phyloP scores from a whole-genome alignment of 2,888 invertebrate genomes.

The Antitype chi region DNA sequence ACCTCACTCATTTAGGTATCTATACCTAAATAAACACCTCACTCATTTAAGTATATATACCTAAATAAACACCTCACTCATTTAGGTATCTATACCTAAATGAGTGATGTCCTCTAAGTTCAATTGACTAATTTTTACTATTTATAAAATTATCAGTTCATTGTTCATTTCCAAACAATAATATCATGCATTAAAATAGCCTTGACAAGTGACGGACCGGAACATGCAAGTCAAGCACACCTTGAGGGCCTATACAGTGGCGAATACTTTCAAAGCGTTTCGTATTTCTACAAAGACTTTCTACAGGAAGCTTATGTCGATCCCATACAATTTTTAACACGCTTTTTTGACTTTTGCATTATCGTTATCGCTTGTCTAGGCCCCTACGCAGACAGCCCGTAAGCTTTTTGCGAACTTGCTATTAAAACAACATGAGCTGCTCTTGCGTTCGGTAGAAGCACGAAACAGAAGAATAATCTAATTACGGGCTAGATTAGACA shows the following conservation, averaged over 20 bases:
- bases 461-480: neutral
- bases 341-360: neutral
- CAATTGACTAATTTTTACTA: constrained; percentile 6
- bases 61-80: too few relatives aligned
- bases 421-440: neutral
- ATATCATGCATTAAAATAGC: neutral
- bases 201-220: neutral
- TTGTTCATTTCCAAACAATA: neutral
- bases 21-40: neutral
- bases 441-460: neutral
- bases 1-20: too few relatives aligned
- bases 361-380: neutral
- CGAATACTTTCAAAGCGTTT: neutral
- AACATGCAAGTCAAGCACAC: neutral
- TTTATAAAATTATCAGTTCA: neutral
- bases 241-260: neutral
- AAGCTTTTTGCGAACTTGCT: neutral
- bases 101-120: neutral
- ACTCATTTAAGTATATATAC: neutral
- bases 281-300: neutral
- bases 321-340: too few relatives aligned
- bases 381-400: neutral
- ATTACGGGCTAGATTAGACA: neutral
- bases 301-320: neutral
- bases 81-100: neutral